Evolutionary conservation across 2,797 vertebrate species (phyloP), one percentile per base, ranked within the genome.

Genomic region (Rhinophrynus dorsalis): DNA sequence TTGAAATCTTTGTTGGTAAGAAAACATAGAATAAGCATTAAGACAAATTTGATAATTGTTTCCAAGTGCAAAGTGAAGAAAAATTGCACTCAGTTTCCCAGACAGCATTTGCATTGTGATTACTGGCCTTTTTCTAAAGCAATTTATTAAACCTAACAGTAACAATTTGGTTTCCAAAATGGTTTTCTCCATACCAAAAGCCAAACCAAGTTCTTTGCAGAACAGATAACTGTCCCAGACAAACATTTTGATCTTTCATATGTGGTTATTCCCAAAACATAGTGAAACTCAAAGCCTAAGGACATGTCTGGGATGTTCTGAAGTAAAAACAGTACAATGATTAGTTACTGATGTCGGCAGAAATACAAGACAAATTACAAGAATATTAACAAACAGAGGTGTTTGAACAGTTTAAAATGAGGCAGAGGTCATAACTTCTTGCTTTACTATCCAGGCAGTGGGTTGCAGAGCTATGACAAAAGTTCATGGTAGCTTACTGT

Each of bases 131-230:
- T 29, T 15, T 9, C 47, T 59, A 8, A 50, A 51, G 30, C 6
- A 29, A 50, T 65, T 68, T 10, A 50, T 59, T 27, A 21, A 17
- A 68, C 33, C 55, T 40, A 30, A 24, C 29, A n/a, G 26, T 24
- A 37, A 13, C 12, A n/a, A 15, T 13, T 12, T 23, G 15, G 5
- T 8, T 54, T 62, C 8, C 27, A 61, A 54, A 47, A 18, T 44
- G 23, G 35, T n/a, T 24, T 47, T 15, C 12, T 66, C 37, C 48
- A 8, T 45, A 52, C 13, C 35, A 17, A 33, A 4, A 42, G 38
- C 24, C 57, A 68, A 48, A 30, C 51, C 63, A 56, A 29, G 9
- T n/a, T n/a, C n/a, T n/a, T n/a, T n/a, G n/a, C n/a, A 23, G 11
- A 67, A 42, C 3, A 51, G 7, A 23, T 20, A 47, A 23, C 18